These are phyloP conservation scores for Octodonta nipae DNA, from an alignment of 2,888 invertebrate genomes.

Conservation along the genomic window DNA sequence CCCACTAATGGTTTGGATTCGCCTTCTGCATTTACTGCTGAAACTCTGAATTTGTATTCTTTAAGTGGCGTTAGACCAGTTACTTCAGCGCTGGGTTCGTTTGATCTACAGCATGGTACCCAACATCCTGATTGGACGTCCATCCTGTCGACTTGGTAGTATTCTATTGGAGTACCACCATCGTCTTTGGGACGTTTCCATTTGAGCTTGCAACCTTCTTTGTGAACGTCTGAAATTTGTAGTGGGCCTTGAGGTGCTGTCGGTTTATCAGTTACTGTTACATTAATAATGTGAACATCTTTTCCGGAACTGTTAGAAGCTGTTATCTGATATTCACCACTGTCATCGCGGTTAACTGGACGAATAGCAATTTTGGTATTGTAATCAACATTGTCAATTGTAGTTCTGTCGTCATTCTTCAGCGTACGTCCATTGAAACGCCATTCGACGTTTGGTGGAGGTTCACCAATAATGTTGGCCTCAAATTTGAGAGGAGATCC, in stretches of 20 bases:
- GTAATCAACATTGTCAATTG: constrained; percentile 74
- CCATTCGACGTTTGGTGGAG: constrained; percentile 89
- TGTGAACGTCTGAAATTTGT: constrained; percentile 77
- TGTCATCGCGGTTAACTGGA: constrained; percentile 67
- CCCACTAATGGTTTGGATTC: constrained; percentile 87
- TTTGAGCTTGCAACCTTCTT: constrained; percentile 84
- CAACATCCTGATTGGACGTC: constrained; percentile 80
- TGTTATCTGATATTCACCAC: constrained; percentile 75
- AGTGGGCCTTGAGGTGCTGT: constrained; percentile 78
- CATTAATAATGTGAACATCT: constrained; percentile 68
- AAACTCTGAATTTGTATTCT: constrained; percentile 91
- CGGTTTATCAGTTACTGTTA: constrained; percentile 79
- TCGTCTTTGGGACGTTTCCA: constrained; percentile 94
- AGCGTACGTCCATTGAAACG: constrained; percentile 71
- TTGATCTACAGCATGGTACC: constrained; percentile 74
- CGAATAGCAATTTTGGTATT: constrained; percentile 75
- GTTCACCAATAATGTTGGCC: constrained; percentile 87
- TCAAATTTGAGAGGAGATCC: constrained; percentile 89
- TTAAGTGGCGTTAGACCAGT: constrained; percentile 76
- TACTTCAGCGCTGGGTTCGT: constrained; percentile 70
- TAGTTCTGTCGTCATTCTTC: constrained; percentile 50
- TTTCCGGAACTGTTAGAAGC: constrained; percentile 80
- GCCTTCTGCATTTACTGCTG: constrained; percentile 90
- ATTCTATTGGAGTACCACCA: constrained; percentile 86
- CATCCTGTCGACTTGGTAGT: constrained; percentile 91